These are phyloP conservation scores for Theocolax elegans DNA, from an alignment of 1,140 invertebrate genomes.

Conservation along the genomic window DNA sequence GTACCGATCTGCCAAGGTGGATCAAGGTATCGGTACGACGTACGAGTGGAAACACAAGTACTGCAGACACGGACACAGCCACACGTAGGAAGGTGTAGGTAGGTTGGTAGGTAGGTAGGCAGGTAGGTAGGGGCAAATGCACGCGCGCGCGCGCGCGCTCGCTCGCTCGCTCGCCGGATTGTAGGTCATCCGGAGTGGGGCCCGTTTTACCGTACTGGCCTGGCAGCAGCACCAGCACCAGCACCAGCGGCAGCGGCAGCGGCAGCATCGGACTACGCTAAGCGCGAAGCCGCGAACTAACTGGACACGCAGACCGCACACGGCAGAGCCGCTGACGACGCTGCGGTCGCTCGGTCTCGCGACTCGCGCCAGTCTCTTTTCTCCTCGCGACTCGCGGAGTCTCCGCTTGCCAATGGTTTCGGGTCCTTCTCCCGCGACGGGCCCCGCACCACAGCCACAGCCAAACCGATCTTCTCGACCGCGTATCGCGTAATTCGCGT, in stretches of 20 bases:
- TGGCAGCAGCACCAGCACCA: conserved; percentile 46
- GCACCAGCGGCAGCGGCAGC: no score
- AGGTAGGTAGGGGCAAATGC: no score
- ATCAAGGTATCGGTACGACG: no score
- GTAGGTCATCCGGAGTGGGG: conserved; percentile 55
- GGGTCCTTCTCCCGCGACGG: not conserved
- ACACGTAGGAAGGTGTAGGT: no score
- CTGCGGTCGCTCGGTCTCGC: conserved; percentile 20
- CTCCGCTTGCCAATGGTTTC: conserved; percentile 9
- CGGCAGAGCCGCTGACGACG: conserved; percentile 41
- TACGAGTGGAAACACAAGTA: no score
- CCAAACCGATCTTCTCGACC: no score
- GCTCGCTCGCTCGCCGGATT: conserved; percentile 49
- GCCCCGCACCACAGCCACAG: no score
- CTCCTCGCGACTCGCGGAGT: conserved; percentile 12
- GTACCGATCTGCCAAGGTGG: no score
- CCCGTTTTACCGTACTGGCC: conserved; percentile 53
- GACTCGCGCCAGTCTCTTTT: conserved; percentile 39
- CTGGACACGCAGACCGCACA: conserved; percentile 60
- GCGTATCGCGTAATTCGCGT: not conserved
- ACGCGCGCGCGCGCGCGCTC: no score
- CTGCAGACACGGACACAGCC: no score
- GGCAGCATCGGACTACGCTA: conserved; percentile 40
- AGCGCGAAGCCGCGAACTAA: conserved; percentile 56
- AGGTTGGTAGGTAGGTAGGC: no score